These are phyloP conservation scores for Zaprionus ornatus DNA, from an alignment of 1,140 invertebrate species.

Conservation along the genomic window DNA sequence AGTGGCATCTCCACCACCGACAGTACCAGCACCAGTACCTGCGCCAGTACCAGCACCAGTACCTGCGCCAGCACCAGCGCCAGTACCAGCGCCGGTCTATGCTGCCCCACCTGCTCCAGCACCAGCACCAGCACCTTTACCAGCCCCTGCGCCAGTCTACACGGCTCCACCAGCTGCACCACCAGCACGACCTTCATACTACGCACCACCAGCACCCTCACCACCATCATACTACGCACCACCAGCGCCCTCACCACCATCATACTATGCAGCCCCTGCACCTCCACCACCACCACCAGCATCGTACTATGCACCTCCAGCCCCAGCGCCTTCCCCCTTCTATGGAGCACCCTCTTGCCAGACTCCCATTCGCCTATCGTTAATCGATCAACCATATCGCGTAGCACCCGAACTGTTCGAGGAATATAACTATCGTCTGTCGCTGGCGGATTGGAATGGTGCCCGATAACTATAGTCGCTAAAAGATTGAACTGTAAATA, in stretches of 20 bases:
- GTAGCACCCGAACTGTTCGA: constrained; percentile 72
- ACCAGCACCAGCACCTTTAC: not conserved
- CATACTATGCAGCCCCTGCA: constrained; percentile 4
- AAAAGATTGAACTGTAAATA: constrained; percentile 58
- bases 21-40: constrained; percentile 3
- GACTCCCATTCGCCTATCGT: constrained; percentile 56
- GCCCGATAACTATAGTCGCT: constrained; percentile 35
- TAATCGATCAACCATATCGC: constrained; percentile 68
- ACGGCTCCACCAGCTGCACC: constrained; percentile 5
- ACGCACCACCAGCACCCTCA: not conserved
- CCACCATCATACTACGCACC: constrained; percentile 12
- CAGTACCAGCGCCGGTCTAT: constrained; percentile 9
- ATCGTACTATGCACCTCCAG: constrained; percentile 12
- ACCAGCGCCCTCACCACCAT: not conserved
- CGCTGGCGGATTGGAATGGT: constrained; percentile 38
- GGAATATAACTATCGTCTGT: constrained; percentile 68
- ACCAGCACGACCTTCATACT: not conserved
- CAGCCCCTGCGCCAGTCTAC: not conserved
- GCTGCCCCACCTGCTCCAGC: constrained; percentile 1
- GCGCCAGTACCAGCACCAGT: not conserved
- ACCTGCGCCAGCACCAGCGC: not conserved
- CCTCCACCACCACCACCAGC: not conserved
- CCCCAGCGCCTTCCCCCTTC: constrained; percentile 11
- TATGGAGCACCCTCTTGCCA: constrained; percentile 47
- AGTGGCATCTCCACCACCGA: not conserved